These are phyloP conservation scores for Sprattus sprattus DNA, from an alignment of 2,113 vertebrate genomes.

Conservation along the genomic window DNA sequence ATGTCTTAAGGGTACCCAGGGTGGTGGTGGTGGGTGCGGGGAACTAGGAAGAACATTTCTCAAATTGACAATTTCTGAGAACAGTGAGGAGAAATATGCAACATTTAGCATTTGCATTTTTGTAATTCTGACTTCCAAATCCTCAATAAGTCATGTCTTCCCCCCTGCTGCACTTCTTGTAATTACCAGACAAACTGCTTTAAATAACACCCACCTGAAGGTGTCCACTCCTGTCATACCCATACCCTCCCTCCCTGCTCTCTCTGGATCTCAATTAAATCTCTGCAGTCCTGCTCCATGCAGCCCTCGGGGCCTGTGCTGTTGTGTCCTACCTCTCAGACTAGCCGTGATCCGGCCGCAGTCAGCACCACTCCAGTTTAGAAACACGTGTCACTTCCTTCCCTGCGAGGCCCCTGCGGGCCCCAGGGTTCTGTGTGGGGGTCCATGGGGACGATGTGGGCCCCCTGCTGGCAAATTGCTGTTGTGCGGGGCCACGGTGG, in stretches of 20 bases:
- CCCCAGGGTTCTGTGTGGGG: conserved; percentile 43
- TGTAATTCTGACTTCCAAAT: neutral
- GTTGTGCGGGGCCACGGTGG: conserved; percentile 59
- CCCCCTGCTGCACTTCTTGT: neutral
- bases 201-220: conserved; percentile 9
- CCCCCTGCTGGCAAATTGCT: conserved; percentile 79
- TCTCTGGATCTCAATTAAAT: conserved; percentile 61
- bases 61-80: conserved; percentile 4
- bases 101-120: neutral
- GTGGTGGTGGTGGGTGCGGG: too few species aligned
- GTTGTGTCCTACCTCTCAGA: conserved; percentile 53
- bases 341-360: neutral
- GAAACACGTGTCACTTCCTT: neutral
- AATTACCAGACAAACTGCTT: conserved; percentile 15
- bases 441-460: conserved; percentile 54
- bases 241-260: conserved; percentile 25
- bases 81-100: neutral
- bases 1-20: neutral
- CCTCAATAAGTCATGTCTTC: neutral
- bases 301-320: conserved; percentile 57
- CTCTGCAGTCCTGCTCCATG: conserved; percentile 51
- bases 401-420: neutral
- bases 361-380: neutral
- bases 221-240: conserved; percentile 4
- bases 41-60: neutral